phyloP scores from a whole-genome alignment of 2,113 vertebrate species.

The Gopherus flavomarginatus region DNA sequence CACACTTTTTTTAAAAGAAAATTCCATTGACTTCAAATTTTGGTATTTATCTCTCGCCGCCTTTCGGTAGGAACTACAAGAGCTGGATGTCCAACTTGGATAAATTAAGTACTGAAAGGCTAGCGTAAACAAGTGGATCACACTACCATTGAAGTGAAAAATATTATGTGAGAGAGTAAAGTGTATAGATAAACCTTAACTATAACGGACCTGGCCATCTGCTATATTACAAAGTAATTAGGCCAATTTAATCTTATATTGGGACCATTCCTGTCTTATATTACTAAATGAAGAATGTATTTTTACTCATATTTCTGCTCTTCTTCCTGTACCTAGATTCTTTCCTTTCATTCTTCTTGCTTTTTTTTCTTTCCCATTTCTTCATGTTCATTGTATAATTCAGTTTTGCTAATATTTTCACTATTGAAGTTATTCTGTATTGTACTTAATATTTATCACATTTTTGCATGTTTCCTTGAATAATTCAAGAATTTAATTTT shows the following conservation, averaged over 20 bases:
- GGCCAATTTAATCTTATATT: neutral
- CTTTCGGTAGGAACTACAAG: neutral
- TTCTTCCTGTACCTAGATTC: neutral
- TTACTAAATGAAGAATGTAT: conserved; percentile 12
- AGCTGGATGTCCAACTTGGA: neutral
- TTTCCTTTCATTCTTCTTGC: neutral
- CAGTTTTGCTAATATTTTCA: neutral
- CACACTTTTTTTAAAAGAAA: neutral
- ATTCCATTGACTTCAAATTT: neutral
- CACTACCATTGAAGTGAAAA: neutral
- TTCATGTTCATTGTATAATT: neutral
- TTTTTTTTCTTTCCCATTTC: neutral
- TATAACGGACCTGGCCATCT: neutral
- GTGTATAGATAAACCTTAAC: neutral
- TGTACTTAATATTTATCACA: accelerated
- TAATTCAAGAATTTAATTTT: neutral
- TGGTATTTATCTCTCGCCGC: neutral
- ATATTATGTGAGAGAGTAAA: neutral
- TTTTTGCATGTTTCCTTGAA: neutral
- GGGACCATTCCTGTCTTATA: neutral
- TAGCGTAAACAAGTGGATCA: neutral
- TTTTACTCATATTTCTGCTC: neutral
- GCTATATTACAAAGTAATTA: neutral
- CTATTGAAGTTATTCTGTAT: neutral
- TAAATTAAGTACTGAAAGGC: neutral